These are phyloP conservation scores for Aselliscus stoliczkanus DNA, from an alignment of 2,797 vertebrate species.

Conservation along the genomic window DNA sequence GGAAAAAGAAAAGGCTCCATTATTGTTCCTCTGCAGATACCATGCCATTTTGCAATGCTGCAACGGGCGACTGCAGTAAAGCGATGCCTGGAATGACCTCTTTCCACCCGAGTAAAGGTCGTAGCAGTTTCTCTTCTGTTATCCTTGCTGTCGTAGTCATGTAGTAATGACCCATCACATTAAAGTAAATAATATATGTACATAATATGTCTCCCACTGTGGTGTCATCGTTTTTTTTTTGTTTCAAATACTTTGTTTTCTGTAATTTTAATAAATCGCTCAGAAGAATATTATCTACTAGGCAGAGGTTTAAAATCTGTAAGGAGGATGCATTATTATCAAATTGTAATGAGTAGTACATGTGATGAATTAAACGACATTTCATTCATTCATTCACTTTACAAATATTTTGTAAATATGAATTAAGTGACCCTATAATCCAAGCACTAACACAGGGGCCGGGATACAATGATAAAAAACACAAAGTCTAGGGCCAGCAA, in stretches of 20 bases:
- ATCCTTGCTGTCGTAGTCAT: not conserved
- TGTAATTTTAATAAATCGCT: not conserved
- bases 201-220: not conserved
- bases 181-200: not conserved
- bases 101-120: conserved; percentile 45
- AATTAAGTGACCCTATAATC: not conserved
- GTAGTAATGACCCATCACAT: not conserved
- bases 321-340: not conserved
- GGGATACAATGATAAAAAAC: not conserved
- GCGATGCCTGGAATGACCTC: conserved; percentile 44
- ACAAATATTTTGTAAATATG: not conserved
- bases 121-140: rapidly evolving
- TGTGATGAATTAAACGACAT: not conserved
- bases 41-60: conserved; percentile 55
- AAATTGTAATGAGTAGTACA: not conserved
- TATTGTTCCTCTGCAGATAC: conserved; percentile 57
- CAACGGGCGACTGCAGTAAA: conserved; percentile 49
- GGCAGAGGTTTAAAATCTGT: not conserved
- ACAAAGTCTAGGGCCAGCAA: too few relatives aligned
- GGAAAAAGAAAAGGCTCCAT: conserved; percentile 39
- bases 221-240: not conserved
- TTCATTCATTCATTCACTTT: not conserved
- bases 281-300: not conserved
- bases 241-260: not conserved
- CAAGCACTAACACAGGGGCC: not conserved